Percentiles rank a stretch among this genome's conserved stretches.
These are phyloP conservation scores for Drosophila mercatorum DNA, from an alignment of 2,888 invertebrate species.

Conservation along the genomic window DNA sequence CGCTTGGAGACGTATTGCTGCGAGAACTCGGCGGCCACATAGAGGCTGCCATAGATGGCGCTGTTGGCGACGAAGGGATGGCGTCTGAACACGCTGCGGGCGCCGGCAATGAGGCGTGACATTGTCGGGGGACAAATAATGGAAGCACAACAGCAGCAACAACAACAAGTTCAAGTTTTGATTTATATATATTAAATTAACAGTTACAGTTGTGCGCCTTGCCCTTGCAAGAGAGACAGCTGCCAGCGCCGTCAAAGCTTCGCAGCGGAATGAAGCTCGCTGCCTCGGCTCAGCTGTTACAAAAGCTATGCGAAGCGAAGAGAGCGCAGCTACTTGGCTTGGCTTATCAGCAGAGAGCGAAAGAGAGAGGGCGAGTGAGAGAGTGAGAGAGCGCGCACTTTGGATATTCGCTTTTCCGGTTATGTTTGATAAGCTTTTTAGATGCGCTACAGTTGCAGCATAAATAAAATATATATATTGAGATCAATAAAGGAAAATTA, in stretches of 20 bases:
- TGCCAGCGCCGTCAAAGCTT: conserved; percentile 60
- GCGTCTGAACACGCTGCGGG: conserved; percentile 83
- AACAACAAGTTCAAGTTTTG: conserved; percentile 36
- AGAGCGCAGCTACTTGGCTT: conserved; percentile 11
- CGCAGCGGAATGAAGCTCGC: conserved; percentile 45
- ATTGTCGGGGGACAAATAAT: conserved; percentile 49
- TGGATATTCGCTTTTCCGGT: conserved; percentile 34
- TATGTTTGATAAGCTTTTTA: conserved; percentile 4
- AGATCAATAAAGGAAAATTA: neutral
- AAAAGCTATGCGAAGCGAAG: conserved; percentile 47
- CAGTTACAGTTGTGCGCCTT: conserved; percentile 38
- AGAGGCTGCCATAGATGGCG: conserved; percentile 90
- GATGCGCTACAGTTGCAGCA: conserved; percentile 17
- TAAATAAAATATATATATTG: neutral
- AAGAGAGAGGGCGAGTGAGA: neutral
- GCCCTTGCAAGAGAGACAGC: conserved; percentile 42
- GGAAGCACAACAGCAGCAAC: conserved; percentile 6
- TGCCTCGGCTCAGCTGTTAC: conserved; percentile 58
- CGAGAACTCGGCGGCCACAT: conserved; percentile 91
- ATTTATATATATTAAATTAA: conserved; percentile 49
- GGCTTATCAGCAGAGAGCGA: conserved; percentile 35
- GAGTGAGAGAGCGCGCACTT: conserved; percentile 9
- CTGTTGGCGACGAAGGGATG: conserved; percentile 87
- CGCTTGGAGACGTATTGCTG: conserved; percentile 90
- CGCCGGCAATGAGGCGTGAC: conserved; percentile 63